Conservation (phyloP, 2,797 vertebrate species). For the Limnodromus scolopaceus region DNA sequence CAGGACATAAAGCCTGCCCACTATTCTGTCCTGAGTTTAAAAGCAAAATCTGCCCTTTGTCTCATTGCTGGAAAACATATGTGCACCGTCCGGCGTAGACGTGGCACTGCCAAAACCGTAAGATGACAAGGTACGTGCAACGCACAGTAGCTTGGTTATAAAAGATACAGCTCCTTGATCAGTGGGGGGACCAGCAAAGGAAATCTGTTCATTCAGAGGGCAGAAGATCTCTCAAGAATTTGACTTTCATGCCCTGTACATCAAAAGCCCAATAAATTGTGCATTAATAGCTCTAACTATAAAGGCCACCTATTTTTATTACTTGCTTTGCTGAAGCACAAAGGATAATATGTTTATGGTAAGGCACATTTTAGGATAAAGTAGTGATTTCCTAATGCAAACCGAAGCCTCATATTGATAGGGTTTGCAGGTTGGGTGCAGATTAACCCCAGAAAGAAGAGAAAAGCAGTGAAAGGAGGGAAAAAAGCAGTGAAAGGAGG, state of each 20-base stretch:
- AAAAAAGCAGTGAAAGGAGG: too few species aligned
- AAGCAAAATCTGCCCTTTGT: background rate
- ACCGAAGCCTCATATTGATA: background rate
- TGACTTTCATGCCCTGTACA: background rate
- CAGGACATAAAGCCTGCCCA: background rate
- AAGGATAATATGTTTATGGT: background rate
- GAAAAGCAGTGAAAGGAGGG: background rate
- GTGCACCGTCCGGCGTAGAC: fast-evolving
- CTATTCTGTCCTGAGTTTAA: background rate
- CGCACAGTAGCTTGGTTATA: background rate
- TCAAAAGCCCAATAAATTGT: background rate
- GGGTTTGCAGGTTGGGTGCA: background rate
- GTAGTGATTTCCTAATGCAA: background rate
- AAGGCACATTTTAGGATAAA: background rate
- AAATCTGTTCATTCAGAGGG: background rate
- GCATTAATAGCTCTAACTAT: background rate
- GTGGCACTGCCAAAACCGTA: background rate
- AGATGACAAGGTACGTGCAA: background rate
- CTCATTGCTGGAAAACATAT: background rate
- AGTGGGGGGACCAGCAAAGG: fast-evolving
- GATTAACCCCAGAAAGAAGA: background rate
- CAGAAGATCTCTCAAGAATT: background rate
- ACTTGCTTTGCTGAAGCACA: background rate
- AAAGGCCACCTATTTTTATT: background rate
- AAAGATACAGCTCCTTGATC: background rate